Evolutionary conservation across 2,888 invertebrate genomes (phyloP).

Genomic region (Chironomus tentans): DNA sequence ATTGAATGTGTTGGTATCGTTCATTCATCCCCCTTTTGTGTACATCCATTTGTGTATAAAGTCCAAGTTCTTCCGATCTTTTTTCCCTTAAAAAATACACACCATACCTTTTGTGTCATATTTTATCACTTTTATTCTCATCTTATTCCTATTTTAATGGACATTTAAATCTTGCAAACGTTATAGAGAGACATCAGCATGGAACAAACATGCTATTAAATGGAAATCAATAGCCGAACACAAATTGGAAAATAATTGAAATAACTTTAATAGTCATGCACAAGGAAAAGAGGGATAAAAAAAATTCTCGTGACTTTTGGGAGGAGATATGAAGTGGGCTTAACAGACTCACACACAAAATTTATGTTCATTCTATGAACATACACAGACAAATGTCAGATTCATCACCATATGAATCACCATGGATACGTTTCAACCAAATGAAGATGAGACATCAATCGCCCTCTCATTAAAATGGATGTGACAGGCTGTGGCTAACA

Average conservation of each 20-base stretch:
- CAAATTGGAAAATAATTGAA: constrained; percentile 25
- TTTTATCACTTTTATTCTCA: constrained; percentile 3
- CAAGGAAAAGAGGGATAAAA: neutral
- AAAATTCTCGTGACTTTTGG: neutral
- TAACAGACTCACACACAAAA: no score
- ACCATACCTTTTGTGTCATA: constrained; percentile 10
- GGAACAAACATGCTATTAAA: neutral
- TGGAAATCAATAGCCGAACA: constrained; percentile 22
- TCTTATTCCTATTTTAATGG: neutral
- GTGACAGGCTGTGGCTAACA: no score
- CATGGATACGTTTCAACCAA: no score
- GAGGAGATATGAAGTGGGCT: no score
- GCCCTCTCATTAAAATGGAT: no score
- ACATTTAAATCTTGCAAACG: neutral
- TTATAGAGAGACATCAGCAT: neutral
- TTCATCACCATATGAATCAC: no score
- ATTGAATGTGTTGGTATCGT: constrained; percentile 2
- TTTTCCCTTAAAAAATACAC: no score
- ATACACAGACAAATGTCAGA: no score
- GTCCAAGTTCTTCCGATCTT: neutral
- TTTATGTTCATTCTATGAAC: no score
- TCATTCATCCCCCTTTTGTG: neutral
- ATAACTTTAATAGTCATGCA: constrained; percentile 18
- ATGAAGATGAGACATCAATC: no score
- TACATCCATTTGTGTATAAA: neutral